Percentiles rank a stretch among this genome's conserved stretches.
Conservation (phyloP, 1,140 invertebrate genomes). For the Sogatella furcifera region DNA sequence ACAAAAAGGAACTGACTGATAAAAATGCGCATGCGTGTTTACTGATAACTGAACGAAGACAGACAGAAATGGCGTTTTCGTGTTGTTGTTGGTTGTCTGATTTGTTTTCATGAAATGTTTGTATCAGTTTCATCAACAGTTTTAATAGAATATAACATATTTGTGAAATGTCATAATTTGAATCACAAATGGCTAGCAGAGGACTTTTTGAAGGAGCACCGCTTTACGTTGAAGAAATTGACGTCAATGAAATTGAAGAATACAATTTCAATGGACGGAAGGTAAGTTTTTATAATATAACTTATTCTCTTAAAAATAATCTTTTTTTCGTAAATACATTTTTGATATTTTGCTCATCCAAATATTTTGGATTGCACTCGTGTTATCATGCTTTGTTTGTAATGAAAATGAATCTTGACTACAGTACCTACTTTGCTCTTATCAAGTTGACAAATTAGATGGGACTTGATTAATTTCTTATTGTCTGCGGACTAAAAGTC, state of each 20-base stretch:
- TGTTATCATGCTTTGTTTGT: not conserved
- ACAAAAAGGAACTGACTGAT: too few species aligned
- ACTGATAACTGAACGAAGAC: too few species aligned
- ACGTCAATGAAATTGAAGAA: not conserved
- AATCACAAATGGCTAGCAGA: not conserved
- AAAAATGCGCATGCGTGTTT: too few species aligned
- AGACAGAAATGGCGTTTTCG: not conserved
- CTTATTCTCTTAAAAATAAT: not conserved
- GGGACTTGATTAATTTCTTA: too few species aligned
- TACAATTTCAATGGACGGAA: not conserved
- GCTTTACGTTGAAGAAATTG: not conserved
- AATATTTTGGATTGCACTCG: too few species aligned
- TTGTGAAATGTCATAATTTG: not conserved
- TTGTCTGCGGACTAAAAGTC: too few species aligned
- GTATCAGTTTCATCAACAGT: not conserved
- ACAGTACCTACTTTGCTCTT: too few species aligned
- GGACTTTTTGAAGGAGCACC: not conserved
- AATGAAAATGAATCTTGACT: too few species aligned
- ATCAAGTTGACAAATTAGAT: too few species aligned
- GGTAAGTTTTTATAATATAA: not conserved
- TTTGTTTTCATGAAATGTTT: not conserved
- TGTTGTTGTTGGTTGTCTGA: not conserved
- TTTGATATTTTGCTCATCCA: too few species aligned
- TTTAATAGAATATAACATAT: not conserved
- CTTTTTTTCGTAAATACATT: not conserved